Conservation (phyloP, 2,888 invertebrate genomes). For the Anoncus sp. region DNA sequence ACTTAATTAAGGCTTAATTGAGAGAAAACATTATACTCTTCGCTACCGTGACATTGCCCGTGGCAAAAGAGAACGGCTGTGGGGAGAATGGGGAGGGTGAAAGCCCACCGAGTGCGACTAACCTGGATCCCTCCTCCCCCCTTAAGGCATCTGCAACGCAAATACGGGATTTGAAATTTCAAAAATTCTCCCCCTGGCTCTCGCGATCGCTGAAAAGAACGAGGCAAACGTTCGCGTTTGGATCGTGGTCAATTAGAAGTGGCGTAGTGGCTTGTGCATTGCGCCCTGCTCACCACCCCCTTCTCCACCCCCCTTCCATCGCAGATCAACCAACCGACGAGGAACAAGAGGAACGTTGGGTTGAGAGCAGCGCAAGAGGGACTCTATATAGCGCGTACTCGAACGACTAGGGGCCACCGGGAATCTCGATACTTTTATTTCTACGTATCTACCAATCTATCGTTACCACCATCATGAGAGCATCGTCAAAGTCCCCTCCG, state of each 20-base stretch:
- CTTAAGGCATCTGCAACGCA: constrained; percentile 81
- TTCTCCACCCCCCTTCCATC: not conserved
- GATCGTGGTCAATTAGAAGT: constrained; percentile 82
- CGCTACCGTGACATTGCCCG: constrained; percentile 79
- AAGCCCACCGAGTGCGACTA: too few species aligned
- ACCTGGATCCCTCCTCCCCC: constrained; percentile 34
- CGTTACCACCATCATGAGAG: constrained; percentile 32
- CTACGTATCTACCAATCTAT: constrained; percentile 52
- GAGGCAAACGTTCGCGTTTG: constrained; percentile 75
- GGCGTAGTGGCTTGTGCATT: constrained; percentile 61
- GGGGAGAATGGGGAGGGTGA: constrained; percentile 38
- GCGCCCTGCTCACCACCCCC: constrained; percentile 38
- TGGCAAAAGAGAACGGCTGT: constrained; percentile 50
- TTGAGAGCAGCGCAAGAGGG: constrained; percentile 36
- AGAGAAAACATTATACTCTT: constrained; percentile 82
- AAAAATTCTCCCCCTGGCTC: constrained; percentile 78
- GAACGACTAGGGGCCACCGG: constrained; percentile 53
- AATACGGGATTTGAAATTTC: constrained; percentile 83
- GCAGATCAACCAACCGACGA: constrained; percentile 20
- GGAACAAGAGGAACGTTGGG: constrained; percentile 19
- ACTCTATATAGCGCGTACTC: constrained; percentile 42
- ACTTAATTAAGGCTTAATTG: constrained; percentile 84
- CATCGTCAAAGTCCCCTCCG: constrained; percentile 19
- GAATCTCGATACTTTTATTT: constrained; percentile 60
- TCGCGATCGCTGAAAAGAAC: constrained; percentile 52